Evolutionary conservation across 2,888 invertebrate genomes (phyloP).

Genomic region (Bellardia pandia): DNA sequence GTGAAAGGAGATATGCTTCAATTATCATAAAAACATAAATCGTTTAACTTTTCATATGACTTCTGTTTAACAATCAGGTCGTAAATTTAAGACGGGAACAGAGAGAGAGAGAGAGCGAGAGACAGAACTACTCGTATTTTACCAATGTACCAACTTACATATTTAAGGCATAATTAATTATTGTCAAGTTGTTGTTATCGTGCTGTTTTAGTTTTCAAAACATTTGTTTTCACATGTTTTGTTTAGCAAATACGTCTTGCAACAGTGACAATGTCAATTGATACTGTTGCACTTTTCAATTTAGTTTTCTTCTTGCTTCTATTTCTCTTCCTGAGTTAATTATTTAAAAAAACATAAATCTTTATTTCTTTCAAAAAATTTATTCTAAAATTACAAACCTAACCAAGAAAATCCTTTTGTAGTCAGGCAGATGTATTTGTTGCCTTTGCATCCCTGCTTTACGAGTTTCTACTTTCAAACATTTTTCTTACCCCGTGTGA

Average conservation of each 20-base stretch:
- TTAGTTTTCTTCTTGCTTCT: constrained; percentile 23
- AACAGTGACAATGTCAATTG: constrained; percentile 58
- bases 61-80: constrained; percentile 56
- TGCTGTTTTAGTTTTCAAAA: constrained; percentile 67
- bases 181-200: constrained; percentile 43
- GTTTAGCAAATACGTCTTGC: constrained; percentile 54
- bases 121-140: background rate
- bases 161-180: constrained; percentile 39
- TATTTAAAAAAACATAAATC: constrained; percentile 70
- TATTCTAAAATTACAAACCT: constrained; percentile 42
- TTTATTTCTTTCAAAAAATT: constrained; percentile 20
- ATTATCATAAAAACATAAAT: constrained; percentile 48
- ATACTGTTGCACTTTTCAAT: constrained; percentile 55
- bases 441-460: background rate
- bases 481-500: constrained; percentile 55
- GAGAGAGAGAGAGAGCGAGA: background rate
- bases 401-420: constrained; percentile 26
- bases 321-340: constrained; percentile 55
- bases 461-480: constrained; percentile 29
- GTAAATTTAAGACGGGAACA: constrained; percentile 18
- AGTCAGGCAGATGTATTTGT: constrained; percentile 62
- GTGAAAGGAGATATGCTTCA: constrained; percentile 63
- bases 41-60: constrained; percentile 51
- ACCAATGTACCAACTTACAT: background rate
- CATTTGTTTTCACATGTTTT: constrained; percentile 70